Percentiles rank a stretch among this genome's conserved stretches.
Evolutionary conservation across 2,797 vertebrate species (phyloP).

Genomic region (Chaenodraco wilsoni): DNA sequence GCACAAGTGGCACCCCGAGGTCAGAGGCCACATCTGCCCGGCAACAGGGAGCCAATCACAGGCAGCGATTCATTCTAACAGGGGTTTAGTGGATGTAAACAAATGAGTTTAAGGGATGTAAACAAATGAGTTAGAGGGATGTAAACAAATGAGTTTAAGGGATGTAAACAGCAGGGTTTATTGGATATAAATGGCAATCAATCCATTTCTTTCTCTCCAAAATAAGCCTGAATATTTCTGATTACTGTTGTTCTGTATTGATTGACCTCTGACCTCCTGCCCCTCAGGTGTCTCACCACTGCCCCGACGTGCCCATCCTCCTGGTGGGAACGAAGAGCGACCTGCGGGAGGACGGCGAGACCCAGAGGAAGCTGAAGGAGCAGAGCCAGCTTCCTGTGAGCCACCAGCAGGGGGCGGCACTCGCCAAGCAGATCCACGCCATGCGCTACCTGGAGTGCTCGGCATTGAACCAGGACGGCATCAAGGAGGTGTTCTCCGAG

Average conservation of each 20-base stretch:
- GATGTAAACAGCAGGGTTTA: too few relatives aligned
- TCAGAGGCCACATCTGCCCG: constrained; percentile 58
- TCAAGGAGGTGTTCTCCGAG: constrained; percentile 90
- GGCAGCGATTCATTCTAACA: neutral
- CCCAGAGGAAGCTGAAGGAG: constrained; percentile 92
- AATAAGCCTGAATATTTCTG: too few relatives aligned
- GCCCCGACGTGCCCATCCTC: constrained; percentile 89
- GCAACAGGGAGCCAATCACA: neutral
- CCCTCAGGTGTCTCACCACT: constrained; percentile 87
- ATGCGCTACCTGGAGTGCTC: constrained; percentile 93
- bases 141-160: too few relatives aligned
- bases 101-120: too few relatives aligned
- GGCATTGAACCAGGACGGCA: constrained; percentile 90
- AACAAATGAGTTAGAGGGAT: too few relatives aligned
- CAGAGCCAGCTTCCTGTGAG: constrained; percentile 89
- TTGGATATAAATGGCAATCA: too few relatives aligned
- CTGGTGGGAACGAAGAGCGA: constrained; percentile 93
- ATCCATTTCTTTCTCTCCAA: too few relatives aligned
- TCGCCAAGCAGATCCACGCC: constrained; percentile 90
- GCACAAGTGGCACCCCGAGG: constrained; percentile 94
- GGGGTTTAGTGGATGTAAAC: neutral
- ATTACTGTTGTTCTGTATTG: too few relatives aligned
- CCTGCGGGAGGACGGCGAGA: constrained; percentile 87
- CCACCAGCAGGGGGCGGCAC: constrained; percentile 85
- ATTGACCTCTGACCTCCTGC: neutral